Evolutionary conservation across 1,140 invertebrate species (phyloP).

Genomic region (Drosophila nigrodunni): DNA sequence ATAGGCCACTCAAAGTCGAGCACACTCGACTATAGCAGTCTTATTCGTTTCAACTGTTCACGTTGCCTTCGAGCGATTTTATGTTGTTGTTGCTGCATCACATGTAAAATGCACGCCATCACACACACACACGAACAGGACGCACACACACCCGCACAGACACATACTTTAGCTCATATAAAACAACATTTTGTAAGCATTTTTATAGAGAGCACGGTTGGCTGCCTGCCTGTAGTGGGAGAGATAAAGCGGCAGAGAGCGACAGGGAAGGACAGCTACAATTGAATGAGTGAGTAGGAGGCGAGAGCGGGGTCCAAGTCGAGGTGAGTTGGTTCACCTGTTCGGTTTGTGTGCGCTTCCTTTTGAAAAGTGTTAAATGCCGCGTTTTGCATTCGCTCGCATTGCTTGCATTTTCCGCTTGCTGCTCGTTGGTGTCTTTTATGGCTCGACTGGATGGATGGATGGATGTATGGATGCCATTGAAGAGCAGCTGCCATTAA

Average conservation of each 20-base stretch:
- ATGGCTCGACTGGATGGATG: constrained; percentile 12
- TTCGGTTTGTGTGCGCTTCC: constrained; percentile 43
- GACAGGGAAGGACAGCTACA: background rate
- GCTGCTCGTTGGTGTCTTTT: constrained; percentile 43
- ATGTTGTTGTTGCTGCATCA: constrained; percentile 52
- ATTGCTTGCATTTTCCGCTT: constrained; percentile 55
- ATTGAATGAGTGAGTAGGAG: too few relatives aligned
- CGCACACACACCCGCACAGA: background rate
- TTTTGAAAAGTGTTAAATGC: constrained; percentile 78
- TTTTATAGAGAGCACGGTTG: constrained; percentile 71
- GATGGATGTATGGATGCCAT: constrained; percentile 18
- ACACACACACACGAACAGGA: constrained; percentile 11
- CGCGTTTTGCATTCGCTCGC: constrained; percentile 75
- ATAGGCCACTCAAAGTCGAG: background rate
- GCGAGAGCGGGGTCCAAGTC: background rate
- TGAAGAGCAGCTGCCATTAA: constrained; percentile 52
- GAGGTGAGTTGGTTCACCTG: constrained; percentile 5
- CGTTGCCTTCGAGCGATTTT: constrained; percentile 50
- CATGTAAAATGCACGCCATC: constrained; percentile 74
- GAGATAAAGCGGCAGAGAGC: too few relatives aligned
- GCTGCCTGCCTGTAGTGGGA: constrained; percentile 14
- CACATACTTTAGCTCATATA: constrained; percentile 51
- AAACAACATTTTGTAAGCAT: constrained; percentile 83
- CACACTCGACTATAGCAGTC: constrained; percentile 5
- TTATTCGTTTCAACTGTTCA: constrained; percentile 9